phyloP scores from a whole-genome alignment of 2,797 vertebrate species.

The Spondyliosoma cantharus region DNA sequence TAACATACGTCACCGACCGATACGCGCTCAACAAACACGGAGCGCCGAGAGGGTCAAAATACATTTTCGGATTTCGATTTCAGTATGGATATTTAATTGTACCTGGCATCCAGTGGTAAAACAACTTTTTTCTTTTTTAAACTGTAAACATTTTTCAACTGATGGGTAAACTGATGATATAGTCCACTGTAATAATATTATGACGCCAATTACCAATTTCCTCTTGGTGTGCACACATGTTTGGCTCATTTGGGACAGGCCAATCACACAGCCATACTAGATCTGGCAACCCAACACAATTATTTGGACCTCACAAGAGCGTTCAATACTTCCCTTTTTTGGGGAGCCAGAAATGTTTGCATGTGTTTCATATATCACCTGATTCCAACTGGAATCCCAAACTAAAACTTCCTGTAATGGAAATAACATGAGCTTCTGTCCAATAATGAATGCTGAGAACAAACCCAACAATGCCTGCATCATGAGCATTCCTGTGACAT shows the following conservation, averaged over 20 bases:
- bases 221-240: not conserved
- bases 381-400: not conserved
- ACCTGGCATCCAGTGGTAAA: not conserved
- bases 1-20: conserved; percentile 55
- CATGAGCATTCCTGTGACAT: not conserved
- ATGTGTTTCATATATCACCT: not conserved
- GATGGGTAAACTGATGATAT: no score
- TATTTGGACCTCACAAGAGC: not conserved
- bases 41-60: conserved; percentile 50
- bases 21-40: conserved; percentile 46
- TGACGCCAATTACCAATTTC: not conserved
- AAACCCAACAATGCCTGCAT: not conserved
- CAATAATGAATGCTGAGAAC: not conserved
- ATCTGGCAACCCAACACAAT: not conserved
- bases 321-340: not conserved
- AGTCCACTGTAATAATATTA: no score
- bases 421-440: not conserved
- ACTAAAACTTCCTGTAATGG: not conserved
- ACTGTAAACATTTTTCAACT: no score
- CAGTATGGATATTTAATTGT: not conserved
- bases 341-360: not conserved
- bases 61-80: not conserved
- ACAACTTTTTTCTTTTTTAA: no score
- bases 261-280: not conserved
- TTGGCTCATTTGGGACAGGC: not conserved